Evolutionary conservation across 2,797 vertebrate genomes (phyloP), one percentile per base, ranked within the genome.

Genomic region (Cephalopachus bancanus): DNA sequence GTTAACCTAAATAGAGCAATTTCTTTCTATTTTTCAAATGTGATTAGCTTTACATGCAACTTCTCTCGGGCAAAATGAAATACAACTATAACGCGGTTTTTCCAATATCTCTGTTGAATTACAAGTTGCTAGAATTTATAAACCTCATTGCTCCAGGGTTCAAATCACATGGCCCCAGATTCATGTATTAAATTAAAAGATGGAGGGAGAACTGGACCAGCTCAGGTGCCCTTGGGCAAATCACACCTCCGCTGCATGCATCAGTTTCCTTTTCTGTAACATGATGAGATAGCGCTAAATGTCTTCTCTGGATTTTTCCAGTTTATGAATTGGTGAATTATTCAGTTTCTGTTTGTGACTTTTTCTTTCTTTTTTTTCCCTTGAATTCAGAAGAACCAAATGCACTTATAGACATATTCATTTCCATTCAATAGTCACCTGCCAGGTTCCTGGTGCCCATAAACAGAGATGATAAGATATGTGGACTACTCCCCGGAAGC

Each of bases 71-170:
- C 85, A 78, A 96, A 91, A 95, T 59, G 59, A 94, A 75, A 26
- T 67, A 53, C 79, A 62, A 89, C 62, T 44, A 2, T 37, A 74
- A 62, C 1, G 10, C 60, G 67, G 76, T 79, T 89, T 92, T 90
- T 20, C 64, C 53, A 90, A 10, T 83, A 80, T 85, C 78, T 89
- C 91, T 89, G 64, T 12, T 86, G 69, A 89, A 89, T 96, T 91
- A 81, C 72, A 93, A 83, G 83, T 69, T 94, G 75, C 53, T 72
- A 44, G 51, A 94, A 97, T 94, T 80, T 91, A 95, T 92, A 59
- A 80, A 89, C 57, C 89, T 87, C 7, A 11, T 64, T 26, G 60
- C 76, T 78, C 69, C 17, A 2, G 71, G 75, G 83, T 91, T 95
- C 69, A 93, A 91, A 93, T 69, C 93, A 44, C 87, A n/a, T 44